Conservation (phyloP, 2,888 invertebrate species). For the Anoncus sp. region DNA sequence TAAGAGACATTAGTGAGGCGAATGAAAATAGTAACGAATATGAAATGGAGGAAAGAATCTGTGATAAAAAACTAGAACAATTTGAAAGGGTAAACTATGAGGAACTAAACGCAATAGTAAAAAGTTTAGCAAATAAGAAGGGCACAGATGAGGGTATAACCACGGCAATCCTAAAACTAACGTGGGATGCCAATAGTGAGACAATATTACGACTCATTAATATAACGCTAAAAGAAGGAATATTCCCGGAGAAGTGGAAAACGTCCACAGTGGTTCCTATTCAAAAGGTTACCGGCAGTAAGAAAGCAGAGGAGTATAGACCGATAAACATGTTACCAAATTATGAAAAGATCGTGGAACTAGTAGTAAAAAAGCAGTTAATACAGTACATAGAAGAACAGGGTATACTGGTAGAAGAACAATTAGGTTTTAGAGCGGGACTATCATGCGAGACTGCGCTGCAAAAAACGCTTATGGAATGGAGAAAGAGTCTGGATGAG, state of each 20-base stretch:
- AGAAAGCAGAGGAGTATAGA: slow-evolving; percentile 36
- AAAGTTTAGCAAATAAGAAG: slow-evolving; percentile 9
- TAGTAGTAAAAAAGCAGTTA: slow-evolving; percentile 36
- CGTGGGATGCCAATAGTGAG: background rate
- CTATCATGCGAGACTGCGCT: slow-evolving; percentile 47
- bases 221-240: slow-evolving; percentile 5
- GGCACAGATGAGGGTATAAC: slow-evolving; percentile 5
- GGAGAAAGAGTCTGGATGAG: slow-evolving; percentile 36
- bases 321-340: slow-evolving; percentile 44
- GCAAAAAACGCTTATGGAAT: slow-evolving; percentile 47
- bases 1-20: slow-evolving; percentile 4
- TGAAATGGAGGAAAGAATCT: background rate
- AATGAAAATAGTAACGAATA: background rate
- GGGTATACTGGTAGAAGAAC: background rate
- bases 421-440: slow-evolving; percentile 6
- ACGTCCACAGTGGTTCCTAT: slow-evolving; percentile 9
- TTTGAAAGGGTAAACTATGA: background rate
- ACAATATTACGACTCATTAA: background rate
- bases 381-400: background rate
- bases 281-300: slow-evolving; percentile 1
- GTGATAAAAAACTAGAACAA: background rate
- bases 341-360: slow-evolving; percentile 42
- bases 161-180: slow-evolving; percentile 1
- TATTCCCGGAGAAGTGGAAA: background rate
- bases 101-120: slow-evolving; percentile 1